These are phyloP conservation scores for Mylabris phalerata DNA, from an alignment of 1,140 invertebrate species.

Conservation along the genomic window DNA sequence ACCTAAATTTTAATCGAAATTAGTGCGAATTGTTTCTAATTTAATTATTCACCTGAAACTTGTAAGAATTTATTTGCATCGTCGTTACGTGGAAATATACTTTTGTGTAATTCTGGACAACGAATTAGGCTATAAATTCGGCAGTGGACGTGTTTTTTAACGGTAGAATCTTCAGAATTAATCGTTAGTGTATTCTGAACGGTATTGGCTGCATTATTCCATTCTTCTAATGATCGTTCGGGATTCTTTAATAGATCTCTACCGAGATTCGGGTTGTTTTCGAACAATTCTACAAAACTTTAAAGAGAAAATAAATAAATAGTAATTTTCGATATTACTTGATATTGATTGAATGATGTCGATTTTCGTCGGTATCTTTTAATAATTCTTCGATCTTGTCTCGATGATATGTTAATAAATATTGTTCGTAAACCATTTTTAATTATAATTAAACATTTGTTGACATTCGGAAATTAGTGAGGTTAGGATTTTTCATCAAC, in stretches of 20 bases:
- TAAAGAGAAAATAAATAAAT: constrained; percentile 23
- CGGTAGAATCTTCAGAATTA: constrained; percentile 32
- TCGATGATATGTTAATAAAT: constrained; percentile 27
- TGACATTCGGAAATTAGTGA: too few relatives aligned
- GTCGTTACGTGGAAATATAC: constrained; percentile 56
- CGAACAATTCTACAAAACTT: constrained; percentile 60
- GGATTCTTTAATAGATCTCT: constrained; percentile 52
- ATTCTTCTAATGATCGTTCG: constrained; percentile 50
- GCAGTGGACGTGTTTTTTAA: constrained; percentile 63
- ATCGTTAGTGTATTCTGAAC: constrained; percentile 54
- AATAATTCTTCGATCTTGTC: constrained; percentile 45
- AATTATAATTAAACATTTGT: too few relatives aligned
- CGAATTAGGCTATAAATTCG: constrained; percentile 52
- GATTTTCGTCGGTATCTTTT: constrained; percentile 34
- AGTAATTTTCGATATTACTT: constrained; percentile 39
- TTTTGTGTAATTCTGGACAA: constrained; percentile 52
- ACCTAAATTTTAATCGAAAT: constrained; percentile 42
- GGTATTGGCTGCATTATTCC: constrained; percentile 54
- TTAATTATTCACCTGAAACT: constrained; percentile 45
- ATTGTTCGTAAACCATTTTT: constrained; percentile 18
- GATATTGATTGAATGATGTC: constrained; percentile 44
- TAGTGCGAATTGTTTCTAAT: neutral
- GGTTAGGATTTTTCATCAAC: too few relatives aligned
- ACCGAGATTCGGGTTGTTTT: constrained; percentile 49
- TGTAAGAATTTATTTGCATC: constrained; percentile 62